Evolutionary conservation across 1,140 invertebrate genomes (phyloP), one percentile per base, ranked within the genome.

Genomic region (Diprion similis): DNA sequence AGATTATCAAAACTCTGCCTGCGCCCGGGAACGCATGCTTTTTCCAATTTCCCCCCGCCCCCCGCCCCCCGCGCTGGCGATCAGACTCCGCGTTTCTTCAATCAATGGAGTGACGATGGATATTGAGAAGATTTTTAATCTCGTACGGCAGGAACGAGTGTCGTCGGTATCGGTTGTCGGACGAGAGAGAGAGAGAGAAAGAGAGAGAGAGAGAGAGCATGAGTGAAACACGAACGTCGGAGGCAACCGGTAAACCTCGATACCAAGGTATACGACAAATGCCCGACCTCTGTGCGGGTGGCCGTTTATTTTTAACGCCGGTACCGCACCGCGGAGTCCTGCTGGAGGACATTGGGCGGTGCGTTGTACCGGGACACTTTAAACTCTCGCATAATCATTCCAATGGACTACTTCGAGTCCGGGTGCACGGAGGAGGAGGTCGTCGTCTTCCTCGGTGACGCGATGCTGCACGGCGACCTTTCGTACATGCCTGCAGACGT

Each of bases 231-330:
- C 24, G 24, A 37, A 37, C 24, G 24, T 37, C 24, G 24, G 24
- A 37, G 24, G 24, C 24, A 37, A 1, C 24, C 24, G 24, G 24
- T 37, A 37, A 37, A 37, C 24, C 24, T 37, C 24, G 24, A 37
- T 37, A 37, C 24, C 24, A 37, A 37, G 24, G 24, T 37, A 37
- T 37, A 37, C 24, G 24, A 37, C 24, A 37, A 37, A 37, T 37
- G n/a, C n/a, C n/a, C 51, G 51, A 59, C 51, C 51, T 59, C 51
- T 11, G 51, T 59, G 51, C 51, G 51, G 51, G 51, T 59, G 51
- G 51, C 51, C 51, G 51, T 59, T 59, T 59, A 59, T 59, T 59
- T 59, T 59, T 59, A 59, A 13, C n/a, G 51, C 51, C n/a, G 24
- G 24, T 37, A 37, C 24, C 24, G 24, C 24, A 37, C 24, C 17